Evolutionary conservation across 2,797 vertebrate genomes (phyloP), one percentile per base, ranked within the genome.

Genomic region (Lacerta viridis): DNA sequence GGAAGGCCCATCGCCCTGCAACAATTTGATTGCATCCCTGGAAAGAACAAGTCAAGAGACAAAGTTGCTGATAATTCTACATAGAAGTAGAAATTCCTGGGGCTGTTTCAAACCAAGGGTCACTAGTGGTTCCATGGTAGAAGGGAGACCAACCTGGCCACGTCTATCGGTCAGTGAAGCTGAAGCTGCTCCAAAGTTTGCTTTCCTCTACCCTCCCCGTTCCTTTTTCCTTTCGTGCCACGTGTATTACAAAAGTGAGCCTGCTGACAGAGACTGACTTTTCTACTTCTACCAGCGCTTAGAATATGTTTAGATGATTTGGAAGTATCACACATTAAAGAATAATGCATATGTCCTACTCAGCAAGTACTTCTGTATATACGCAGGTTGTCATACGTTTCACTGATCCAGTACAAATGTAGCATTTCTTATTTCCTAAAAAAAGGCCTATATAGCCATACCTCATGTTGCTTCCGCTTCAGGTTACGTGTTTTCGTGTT

Each of bases 1-100:
- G 84, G 85, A 43, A 95, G 91, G 86, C 41, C 23, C 87, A 86
- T 89, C 92, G 7, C 11, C 86, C 93, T 93, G 91, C 33, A 94
- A 89, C 66, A 81, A 29, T 33, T 61, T 81, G 85, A 89, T 87
- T 88, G 59, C 66, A 89, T 87, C 41, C 7, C 3, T 43, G 33
- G 46, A 87, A 29, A 5, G 64, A 83, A 88, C 79, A 88, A 93
- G 36, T 18, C 88, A 88, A 76, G 77, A 82, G n/a, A 36, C 27
- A 86, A 91, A 74, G 79, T 89, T 15, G 4, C 88, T 71, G 72
- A 86, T 29, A 85, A 71, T 41, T 74, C 11, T 89, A 3, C 83
- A 87, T 33, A 85, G 82, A 93, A 92, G 81, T 18, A 85, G 79
- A 4, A 18, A 59, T 69, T 55, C 18, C 7, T 50, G 41, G 25